Evolutionary conservation across 37 sponge, comb jelly and placozoan genomes (phyloP).

Genomic region (Bolinopsis microptera): DNA sequence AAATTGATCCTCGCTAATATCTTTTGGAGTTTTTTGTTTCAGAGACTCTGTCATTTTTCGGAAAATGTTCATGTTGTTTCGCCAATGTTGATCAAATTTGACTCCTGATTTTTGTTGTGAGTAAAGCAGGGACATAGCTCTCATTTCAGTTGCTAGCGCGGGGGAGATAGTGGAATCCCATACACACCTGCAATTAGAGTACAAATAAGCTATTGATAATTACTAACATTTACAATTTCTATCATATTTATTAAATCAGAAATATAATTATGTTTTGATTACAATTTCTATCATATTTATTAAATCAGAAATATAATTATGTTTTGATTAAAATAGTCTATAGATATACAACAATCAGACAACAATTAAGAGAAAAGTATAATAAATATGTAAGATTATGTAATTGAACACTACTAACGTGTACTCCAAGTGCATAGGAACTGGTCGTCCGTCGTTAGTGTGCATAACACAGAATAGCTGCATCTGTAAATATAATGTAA

Average conservation of each 20-base stretch:
- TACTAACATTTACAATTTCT: no score
- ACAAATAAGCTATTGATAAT: no score
- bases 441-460: slow-evolving; percentile 63
- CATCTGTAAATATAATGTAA: slow-evolving; percentile 7
- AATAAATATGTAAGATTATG: no score
- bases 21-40: slow-evolving; percentile 51
- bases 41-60: slow-evolving; percentile 45
- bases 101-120: slow-evolving; percentile 3
- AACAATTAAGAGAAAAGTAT: no score
- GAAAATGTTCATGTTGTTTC: slow-evolving; percentile 60
- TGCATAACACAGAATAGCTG: slow-evolving; percentile 64
- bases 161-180: slow-evolving; percentile 62
- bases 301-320: no score
- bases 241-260: no score
- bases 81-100: slow-evolving; percentile 38
- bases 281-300: no score
- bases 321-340: no score
- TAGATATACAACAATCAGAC: no score
- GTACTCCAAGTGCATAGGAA: slow-evolving; percentile 62
- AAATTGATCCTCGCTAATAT: slow-evolving; percentile 35
- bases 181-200: slow-evolving; percentile 32
- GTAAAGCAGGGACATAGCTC: slow-evolving; percentile 13
- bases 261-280: no score
- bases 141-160: slow-evolving; percentile 18
- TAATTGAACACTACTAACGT: no score